Evolutionary conservation across 2,113 vertebrate species (phyloP), one percentile per base, ranked within the genome.

Genomic region (Arenaria interpres): DNA sequence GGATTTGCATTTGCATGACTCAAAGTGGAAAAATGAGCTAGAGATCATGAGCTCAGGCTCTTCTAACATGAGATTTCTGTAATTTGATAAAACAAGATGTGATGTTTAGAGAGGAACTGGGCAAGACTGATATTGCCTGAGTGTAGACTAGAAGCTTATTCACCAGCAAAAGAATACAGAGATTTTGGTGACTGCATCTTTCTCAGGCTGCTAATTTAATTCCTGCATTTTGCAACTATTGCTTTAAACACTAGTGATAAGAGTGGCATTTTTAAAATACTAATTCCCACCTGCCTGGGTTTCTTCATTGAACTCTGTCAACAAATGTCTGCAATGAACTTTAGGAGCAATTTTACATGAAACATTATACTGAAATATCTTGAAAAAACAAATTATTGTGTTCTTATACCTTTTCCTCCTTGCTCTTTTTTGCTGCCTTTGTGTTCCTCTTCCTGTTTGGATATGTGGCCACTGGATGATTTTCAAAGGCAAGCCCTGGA

Each of bases 11-110:
- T 88, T 91, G 15, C 59, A 17, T 81, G 82, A 92, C 50, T 51
- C 45, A 63, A 80, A 87, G 62, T 59, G 20, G 60, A 84, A 93
- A 95, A 96, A 96, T 2, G 3, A 84, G 28, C 18, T 33, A 7
- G 9, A 77, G 20, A 35, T 54, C 50, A 75, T n/a, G 50, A 84
- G 25, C 39, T 81, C n/a, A 73, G 46, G 37, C 14, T 90, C 23
- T 69, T 83, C 75, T 94, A 92, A 94, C 27, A 73, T 32, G 41
- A 57, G 32, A 76, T 83, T 88, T 90, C 84, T 92, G 93, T 73
- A 87, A 30, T 75, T 48, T 97, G 78, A 86, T 85, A 95, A 94
- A 95, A 74, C 32, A 88, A 33, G 74, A 85, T 14, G 4, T 68
- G 71, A 54, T 32, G 4, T 89, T 96, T 94, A 93, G 71, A 81